phyloP scores from a whole-genome alignment of 2,888 invertebrate species.

The Hydropsyche betteni region DNA sequence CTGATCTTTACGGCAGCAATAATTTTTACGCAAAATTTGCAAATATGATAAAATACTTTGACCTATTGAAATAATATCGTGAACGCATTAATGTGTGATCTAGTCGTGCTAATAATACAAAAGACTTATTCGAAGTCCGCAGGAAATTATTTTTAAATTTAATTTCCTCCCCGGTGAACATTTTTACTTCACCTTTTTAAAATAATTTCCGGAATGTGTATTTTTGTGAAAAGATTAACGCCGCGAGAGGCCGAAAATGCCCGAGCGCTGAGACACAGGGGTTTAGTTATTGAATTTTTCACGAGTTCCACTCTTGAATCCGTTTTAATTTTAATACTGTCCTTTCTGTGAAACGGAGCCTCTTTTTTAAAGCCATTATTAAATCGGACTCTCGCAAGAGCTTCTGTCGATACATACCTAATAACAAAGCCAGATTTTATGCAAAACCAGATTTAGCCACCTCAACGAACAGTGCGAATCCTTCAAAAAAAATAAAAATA shows the following conservation, averaged over 20 bases:
- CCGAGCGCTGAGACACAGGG: background rate
- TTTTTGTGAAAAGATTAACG: conserved; percentile 27
- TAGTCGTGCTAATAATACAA: conserved; percentile 1
- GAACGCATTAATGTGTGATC: background rate
- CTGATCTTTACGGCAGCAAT: no score
- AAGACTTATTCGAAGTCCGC: conserved; percentile 16
- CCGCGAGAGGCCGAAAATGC: conserved; percentile 5
- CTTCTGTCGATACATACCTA: no score
- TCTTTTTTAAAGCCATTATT: no score
- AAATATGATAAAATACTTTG: background rate
- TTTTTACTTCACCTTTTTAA: conserved; percentile 37
- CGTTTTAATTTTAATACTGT: no score
- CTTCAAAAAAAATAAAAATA: no score
- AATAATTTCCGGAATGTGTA: conserved; percentile 40
- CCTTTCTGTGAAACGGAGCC: no score
- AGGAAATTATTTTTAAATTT: conserved; percentile 44
- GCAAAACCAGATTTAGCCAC: no score
- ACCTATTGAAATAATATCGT: background rate
- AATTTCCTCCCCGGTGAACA: conserved; percentile 37
- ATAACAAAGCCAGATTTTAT: no score
- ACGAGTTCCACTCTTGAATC: no score
- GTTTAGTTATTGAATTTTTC: conserved; percentile 19
- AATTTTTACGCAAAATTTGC: no score
- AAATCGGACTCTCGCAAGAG: no score
- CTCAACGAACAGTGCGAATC: no score